Conservation (phyloP, 2,797 vertebrate genomes). For the Morelia viridis region DNA sequence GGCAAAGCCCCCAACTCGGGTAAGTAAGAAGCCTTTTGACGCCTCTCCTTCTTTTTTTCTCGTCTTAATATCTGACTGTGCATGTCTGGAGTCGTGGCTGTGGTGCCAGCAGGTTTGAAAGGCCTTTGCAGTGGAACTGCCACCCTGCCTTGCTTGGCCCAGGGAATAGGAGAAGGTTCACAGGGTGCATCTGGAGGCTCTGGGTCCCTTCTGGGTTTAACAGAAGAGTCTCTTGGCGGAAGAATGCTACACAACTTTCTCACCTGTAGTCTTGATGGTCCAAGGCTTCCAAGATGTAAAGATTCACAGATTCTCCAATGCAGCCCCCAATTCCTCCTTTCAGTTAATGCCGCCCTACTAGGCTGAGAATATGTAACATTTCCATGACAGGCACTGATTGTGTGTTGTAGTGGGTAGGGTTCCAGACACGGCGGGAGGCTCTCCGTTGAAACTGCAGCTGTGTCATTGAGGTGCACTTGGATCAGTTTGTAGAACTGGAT, state of each 20-base stretch:
- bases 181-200: fast-evolving
- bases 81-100: slow-evolving; percentile 35
- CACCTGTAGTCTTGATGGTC: not conserved
- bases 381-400: not conserved
- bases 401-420: not conserved
- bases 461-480: not conserved
- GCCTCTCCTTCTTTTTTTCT: slow-evolving; percentile 62
- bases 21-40: slow-evolving; percentile 88
- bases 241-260: not conserved
- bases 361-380: not conserved
- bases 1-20: slow-evolving; percentile 77
- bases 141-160: not conserved
- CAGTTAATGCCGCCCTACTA: not conserved
- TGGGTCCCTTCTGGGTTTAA: not conserved
- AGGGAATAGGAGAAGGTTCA: not conserved
- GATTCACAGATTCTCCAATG: not conserved
- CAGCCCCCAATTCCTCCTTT: not conserved
- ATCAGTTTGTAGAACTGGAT: not conserved
- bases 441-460: no score
- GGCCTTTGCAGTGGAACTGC: not conserved
- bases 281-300: not conserved
- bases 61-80: slow-evolving; percentile 41
- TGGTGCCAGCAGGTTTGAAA: slow-evolving; percentile 15
- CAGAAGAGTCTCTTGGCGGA: not conserved
- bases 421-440: not conserved